Percentiles rank a stretch among this genome's conserved stretches.
phyloP scores from a whole-genome alignment of 1,140 invertebrate species.

The Brevipalpus yothersi region DNA sequence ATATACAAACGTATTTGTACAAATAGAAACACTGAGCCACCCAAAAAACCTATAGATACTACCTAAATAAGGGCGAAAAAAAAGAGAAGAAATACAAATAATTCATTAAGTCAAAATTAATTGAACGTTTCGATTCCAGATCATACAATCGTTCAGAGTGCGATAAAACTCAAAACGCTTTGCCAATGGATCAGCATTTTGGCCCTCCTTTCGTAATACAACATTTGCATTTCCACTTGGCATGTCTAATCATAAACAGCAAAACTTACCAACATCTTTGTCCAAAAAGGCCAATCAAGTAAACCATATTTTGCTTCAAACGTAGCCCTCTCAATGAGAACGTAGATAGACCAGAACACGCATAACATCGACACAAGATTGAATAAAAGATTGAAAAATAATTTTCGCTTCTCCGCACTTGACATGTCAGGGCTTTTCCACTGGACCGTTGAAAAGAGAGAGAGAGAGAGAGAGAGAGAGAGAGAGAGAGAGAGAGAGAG shows the following conservation, averaged over 20 bases:
- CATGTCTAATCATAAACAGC: no score
- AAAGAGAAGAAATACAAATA: background rate
- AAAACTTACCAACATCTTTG: slow-evolving; percentile 53
- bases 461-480: background rate
- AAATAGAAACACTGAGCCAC: slow-evolving; percentile 84
- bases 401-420: slow-evolving; percentile 57
- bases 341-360: slow-evolving; percentile 87
- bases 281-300: slow-evolving; percentile 89
- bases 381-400: slow-evolving; percentile 73
- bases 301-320: slow-evolving; percentile 47
- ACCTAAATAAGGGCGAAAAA: background rate
- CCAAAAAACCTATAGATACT: slow-evolving; percentile 77
- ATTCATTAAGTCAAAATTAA: no score
- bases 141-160: no score
- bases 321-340: slow-evolving; percentile 74
- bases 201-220: background rate
- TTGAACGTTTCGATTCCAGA: no score
- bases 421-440: slow-evolving; percentile 88
- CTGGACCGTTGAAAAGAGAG: slow-evolving; percentile 20
- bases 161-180: no score
- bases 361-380: slow-evolving; percentile 78
- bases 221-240: no score
- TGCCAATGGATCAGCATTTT: no score
- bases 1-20: slow-evolving; percentile 86
- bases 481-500: background rate